phyloP scores from a whole-genome alignment of 2,888 invertebrate genomes.

The Zygogramma bicolorata region DNA sequence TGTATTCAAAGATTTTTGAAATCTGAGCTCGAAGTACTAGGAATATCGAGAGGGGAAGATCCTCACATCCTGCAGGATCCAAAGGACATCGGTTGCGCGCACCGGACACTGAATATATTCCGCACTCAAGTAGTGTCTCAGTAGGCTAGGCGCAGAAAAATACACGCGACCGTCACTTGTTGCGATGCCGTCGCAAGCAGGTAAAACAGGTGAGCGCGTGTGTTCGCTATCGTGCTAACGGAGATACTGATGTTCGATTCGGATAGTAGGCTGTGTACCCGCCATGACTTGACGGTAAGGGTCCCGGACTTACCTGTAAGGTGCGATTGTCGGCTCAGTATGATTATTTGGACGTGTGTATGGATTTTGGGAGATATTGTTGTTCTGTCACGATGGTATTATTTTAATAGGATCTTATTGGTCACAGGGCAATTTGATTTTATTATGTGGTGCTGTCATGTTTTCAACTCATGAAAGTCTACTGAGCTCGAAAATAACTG shows the following conservation, averaged over 20 bases:
- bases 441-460: not conserved
- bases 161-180: conserved; percentile 51
- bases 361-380: conserved; percentile 26
- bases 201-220: conserved; percentile 46
- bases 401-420: not conserved
- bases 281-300: conserved; percentile 57
- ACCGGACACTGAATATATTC: conserved; percentile 9
- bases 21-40: no score
- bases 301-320: conserved; percentile 53
- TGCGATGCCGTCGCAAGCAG: conserved; percentile 51
- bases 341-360: conserved; percentile 28
- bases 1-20: conserved; percentile 15
- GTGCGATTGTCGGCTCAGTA: conserved; percentile 46
- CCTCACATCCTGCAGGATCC: not conserved
- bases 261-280: conserved; percentile 57
- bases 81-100: not conserved
- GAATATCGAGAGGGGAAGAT: no score
- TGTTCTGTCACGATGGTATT: conserved; percentile 23
- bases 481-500: no score
- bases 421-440: not conserved
- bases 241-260: conserved; percentile 56
- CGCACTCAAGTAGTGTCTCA: conserved; percentile 21
- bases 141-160: conserved; percentile 34
- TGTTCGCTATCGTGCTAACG: conserved; percentile 53
- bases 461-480: not conserved